Evolutionary conservation across 2,888 invertebrate species (phyloP).

Genomic region (Ecliptopera silaceata): DNA sequence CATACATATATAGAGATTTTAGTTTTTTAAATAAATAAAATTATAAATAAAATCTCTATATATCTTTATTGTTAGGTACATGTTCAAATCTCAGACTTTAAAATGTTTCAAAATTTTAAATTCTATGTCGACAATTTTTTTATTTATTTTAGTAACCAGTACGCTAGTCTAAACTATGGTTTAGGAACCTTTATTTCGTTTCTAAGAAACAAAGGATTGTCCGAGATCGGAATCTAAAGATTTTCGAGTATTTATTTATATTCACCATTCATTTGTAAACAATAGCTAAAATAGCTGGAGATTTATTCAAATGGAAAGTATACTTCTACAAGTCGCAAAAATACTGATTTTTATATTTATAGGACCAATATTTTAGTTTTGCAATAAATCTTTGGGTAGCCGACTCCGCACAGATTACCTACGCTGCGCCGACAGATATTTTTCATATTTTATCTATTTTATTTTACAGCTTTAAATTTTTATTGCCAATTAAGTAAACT

Average conservation of each 20-base stretch:
- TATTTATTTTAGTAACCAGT: background rate
- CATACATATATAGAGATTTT: too few species aligned
- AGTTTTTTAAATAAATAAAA: too few species aligned
- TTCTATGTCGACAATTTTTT: too few species aligned
- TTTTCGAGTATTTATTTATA: conserved; percentile 1
- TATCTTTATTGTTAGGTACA: too few species aligned
- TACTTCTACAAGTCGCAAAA: background rate
- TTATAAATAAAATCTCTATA: too few species aligned
- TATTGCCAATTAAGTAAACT: background rate
- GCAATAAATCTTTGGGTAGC: conserved; percentile 1
- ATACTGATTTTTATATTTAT: background rate
- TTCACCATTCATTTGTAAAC: background rate
- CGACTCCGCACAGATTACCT: background rate
- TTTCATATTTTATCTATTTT: conserved; percentile 3
- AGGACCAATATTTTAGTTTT: background rate
- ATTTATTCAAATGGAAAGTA: background rate
- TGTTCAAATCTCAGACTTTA: too few species aligned
- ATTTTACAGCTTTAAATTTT: conserved; percentile 1
- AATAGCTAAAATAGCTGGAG: background rate
- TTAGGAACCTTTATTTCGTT: conserved; percentile 57
- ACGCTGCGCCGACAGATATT: background rate
- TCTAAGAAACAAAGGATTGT: conserved; percentile 58
- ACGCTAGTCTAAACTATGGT: background rate
- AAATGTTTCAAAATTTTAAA: too few species aligned
- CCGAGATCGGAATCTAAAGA: conserved; percentile 61